A percentile compares a stretch with the other conserved stretches of the same genome.
phyloP scores from a whole-genome alignment of 2,888 invertebrate genomes.

The Pristionchus arcanus region DNA sequence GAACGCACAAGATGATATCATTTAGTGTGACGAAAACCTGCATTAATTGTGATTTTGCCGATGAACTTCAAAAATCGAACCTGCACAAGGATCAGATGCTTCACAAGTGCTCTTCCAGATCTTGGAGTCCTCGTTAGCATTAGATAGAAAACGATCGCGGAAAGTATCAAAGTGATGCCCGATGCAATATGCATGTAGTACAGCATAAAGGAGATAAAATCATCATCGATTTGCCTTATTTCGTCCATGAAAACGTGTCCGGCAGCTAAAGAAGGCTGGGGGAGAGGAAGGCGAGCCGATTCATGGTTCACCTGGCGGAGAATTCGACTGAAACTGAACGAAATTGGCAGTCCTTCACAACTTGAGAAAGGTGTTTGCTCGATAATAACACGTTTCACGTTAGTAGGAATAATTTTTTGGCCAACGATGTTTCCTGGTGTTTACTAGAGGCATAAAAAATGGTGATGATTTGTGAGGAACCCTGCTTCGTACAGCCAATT shows the following conservation, averaged over 20 bases:
- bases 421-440: not conserved
- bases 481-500: no score
- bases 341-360: not conserved
- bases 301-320: not conserved
- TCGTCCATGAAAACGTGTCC: not conserved
- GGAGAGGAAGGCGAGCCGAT: not conserved
- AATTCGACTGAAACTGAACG: not conserved
- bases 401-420: not conserved
- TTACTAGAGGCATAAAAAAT: not conserved
- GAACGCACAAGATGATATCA: not conserved
- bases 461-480: no score
- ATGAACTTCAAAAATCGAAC: not conserved
- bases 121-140: not conserved
- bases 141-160: not conserved
- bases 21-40: not conserved
- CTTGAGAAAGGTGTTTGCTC: not conserved
- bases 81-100: slow-evolving; percentile 22
- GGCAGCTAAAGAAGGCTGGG: not conserved
- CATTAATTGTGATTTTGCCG: not conserved
- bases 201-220: not conserved
- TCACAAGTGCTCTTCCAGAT: not conserved
- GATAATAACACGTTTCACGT: not conserved
- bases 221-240: not conserved
- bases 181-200: slow-evolving; percentile 25
- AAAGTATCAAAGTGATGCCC: not conserved